phyloP scores from a whole-genome alignment of 2,113 vertebrate species.

The Pardalotus punctatus region DNA sequence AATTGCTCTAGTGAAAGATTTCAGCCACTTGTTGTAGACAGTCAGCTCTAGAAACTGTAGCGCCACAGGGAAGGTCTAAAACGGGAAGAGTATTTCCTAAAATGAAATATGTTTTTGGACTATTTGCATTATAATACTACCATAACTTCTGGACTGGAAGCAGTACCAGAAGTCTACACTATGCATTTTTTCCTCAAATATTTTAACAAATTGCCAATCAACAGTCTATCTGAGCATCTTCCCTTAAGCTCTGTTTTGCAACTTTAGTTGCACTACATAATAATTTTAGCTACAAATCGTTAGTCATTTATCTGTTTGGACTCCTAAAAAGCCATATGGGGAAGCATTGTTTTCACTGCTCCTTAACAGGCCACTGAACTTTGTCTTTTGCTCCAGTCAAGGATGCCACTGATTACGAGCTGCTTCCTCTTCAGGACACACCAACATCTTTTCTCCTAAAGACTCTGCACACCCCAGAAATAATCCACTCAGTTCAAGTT shows the following conservation, averaged over 20 bases:
- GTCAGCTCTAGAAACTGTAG: background rate
- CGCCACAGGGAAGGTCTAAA: background rate
- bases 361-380: background rate
- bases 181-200: background rate
- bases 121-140: background rate
- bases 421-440: background rate
- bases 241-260: background rate
- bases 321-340: background rate
- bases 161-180: background rate
- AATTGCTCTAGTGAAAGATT: background rate
- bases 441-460: background rate
- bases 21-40: background rate
- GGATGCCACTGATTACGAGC: background rate
- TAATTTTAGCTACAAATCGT: background rate
- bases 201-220: background rate
- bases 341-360: background rate
- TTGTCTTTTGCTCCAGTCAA: background rate
- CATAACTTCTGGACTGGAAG: background rate
- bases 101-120: background rate
- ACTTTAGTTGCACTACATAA: background rate
- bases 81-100: background rate
- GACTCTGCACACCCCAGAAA: background rate
- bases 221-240: background rate
- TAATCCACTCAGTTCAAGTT: background rate
- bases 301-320: background rate